These are phyloP conservation scores for Agonopterix subpropinquella DNA, from an alignment of 2,888 invertebrate genomes.

Conservation along the genomic window DNA sequence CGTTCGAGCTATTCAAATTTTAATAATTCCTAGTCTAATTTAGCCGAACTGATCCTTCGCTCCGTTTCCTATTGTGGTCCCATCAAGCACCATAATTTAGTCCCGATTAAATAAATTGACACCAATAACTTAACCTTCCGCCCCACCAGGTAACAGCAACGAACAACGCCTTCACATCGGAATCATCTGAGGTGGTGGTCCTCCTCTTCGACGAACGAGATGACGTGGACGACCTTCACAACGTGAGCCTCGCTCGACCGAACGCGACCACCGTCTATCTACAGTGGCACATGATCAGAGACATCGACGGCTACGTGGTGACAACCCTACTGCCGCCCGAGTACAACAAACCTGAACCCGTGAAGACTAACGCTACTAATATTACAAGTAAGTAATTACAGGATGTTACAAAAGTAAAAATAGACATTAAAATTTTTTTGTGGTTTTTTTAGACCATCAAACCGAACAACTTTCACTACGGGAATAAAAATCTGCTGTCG, in stretches of 20 bases:
- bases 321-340: conserved; percentile 63
- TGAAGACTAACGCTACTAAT: conserved; percentile 55
- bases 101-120: too few species aligned
- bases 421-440: too few species aligned
- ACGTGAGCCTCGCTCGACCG: conserved; percentile 64
- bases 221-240: conserved; percentile 76
- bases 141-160: conserved; percentile 77
- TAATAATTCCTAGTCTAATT: too few species aligned
- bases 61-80: too few species aligned
- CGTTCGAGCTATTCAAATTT: too few species aligned
- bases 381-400: conserved; percentile 68
- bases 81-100: too few species aligned
- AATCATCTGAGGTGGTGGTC: conserved; percentile 72
- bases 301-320: conserved; percentile 77
- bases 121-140: too few species aligned
- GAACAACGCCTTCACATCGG: conserved; percentile 77
- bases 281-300: conserved; percentile 75
- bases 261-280: conserved; percentile 73
- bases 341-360: conserved; percentile 70
- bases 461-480: too few species aligned
- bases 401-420: too few species aligned
- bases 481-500: too few species aligned
- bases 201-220: conserved; percentile 80
- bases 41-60: too few species aligned
- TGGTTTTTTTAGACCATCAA: too few species aligned